Conservation (phyloP, 2,797 vertebrate genomes). For the Sebastes miniatus region DNA sequence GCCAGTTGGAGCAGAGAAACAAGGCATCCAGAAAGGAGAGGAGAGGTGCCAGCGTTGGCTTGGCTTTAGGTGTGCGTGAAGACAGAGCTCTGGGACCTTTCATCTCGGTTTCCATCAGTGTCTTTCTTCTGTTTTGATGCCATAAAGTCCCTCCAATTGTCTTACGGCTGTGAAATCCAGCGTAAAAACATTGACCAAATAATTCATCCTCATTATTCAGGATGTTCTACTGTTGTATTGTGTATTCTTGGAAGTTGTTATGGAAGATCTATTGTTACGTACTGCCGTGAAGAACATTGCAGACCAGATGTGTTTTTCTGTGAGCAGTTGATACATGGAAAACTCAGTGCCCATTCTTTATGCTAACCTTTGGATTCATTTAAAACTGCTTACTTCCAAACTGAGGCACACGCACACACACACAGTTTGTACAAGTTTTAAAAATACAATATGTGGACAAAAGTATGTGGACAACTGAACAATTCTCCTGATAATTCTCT, state of each 20-base stretch:
- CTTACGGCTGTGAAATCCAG: not conserved
- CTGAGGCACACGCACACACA: not conserved
- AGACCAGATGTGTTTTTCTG: slow-evolving; percentile 1
- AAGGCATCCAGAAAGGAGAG: slow-evolving; percentile 35
- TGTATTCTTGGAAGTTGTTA: slow-evolving; percentile 13
- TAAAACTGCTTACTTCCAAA: not conserved
- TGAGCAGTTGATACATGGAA: not conserved
- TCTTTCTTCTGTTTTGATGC: slow-evolving; percentile 5
- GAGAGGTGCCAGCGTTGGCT: slow-evolving; percentile 50
- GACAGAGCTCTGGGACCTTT: slow-evolving; percentile 25
- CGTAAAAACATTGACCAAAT: not conserved
- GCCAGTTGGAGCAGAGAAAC: slow-evolving; percentile 59
- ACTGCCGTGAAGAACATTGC: not conserved
- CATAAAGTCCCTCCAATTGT: not conserved
- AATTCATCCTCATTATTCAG: not conserved
- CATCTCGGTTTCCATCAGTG: slow-evolving; percentile 8
- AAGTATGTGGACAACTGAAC: not conserved
- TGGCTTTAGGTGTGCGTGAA: slow-evolving; percentile 41
- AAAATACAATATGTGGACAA: not conserved
- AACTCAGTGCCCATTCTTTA: not conserved
- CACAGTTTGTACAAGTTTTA: not conserved
- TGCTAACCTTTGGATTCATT: not conserved
- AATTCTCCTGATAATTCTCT: too few species aligned
- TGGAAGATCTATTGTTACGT: not conserved
- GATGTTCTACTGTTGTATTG: not conserved